Base-by-base conservation (phyloP, 2,888 invertebrate species). In the Rotaria socialis region DNA sequence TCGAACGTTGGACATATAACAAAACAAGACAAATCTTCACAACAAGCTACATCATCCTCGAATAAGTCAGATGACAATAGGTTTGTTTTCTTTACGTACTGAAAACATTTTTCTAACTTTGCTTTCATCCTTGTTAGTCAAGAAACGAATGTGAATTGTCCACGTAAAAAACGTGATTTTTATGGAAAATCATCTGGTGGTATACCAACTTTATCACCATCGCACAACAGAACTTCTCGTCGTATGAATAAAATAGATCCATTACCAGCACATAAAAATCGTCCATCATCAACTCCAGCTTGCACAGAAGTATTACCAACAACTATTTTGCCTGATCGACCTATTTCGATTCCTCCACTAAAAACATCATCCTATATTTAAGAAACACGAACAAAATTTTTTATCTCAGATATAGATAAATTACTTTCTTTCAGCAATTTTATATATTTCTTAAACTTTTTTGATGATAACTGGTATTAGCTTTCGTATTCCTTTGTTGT, bases 141-240 rank as follows among this genome's bases (percentile, higher is more conserved):
- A 80, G 80, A 43, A 24, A 47, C n/a, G 5, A 47, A 8, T 24
- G 4, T 41, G 14, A 35, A 67, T 35, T 80, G 35, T 2, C 80
- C 80, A 11, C 43, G 47, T 11, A 80, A 80, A 14, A 80, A 80
- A 47, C 80, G 80, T 80, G 80, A 80, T 80, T 80, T 47, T 24
- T 80, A 47, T 47, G 80, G 80, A 41, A 80, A 80, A 47, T 24
- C 47, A 47, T n/a, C 80, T 11, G 43, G 43, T 11, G 43, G 43
- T 80, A 47, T 24, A 43, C 24, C 47, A 4, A 47, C 10, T 14
- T 14, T 47, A 24, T 80, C 47, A 19, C 35, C 67, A 27, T 27
- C 67, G 4, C 0, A n/a, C 11, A 60, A 60, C 27, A 24, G 27
- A 27, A 27, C n/a, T 6, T 10, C 2, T 60, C n/a, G 58, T 60